phyloP scores from a whole-genome alignment of 1,140 invertebrate species.

The Heliconius himera region DNA sequence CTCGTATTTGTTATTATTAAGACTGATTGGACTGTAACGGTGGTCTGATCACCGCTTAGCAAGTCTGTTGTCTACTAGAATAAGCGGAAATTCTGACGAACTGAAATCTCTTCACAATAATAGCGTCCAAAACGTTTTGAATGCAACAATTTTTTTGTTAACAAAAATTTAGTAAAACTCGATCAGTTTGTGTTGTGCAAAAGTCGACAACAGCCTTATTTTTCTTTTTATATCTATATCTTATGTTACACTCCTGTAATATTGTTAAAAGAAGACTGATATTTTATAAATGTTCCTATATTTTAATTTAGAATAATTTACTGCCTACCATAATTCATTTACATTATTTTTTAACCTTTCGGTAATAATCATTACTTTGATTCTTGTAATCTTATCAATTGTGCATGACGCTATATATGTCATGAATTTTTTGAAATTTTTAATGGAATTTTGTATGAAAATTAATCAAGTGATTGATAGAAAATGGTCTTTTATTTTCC shows the following conservation, averaged over 20 bases:
- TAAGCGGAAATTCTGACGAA: slow-evolving; percentile 50
- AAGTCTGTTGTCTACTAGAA: slow-evolving; percentile 76
- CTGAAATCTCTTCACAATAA: slow-evolving; percentile 45
- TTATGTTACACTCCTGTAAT: slow-evolving; percentile 77
- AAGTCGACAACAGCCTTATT: slow-evolving; percentile 42
- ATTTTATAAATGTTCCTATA: slow-evolving; percentile 81
- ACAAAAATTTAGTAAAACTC: slow-evolving; percentile 13
- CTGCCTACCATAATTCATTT: slow-evolving; percentile 73
- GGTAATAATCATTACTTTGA: slow-evolving; percentile 71
- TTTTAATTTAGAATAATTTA: slow-evolving; percentile 81
- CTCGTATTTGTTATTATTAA: slow-evolving; percentile 72
- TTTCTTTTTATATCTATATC: slow-evolving; percentile 65
- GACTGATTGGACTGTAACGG: slow-evolving; percentile 71
- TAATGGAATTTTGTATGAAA: slow-evolving; percentile 79
- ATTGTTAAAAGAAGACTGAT: slow-evolving; percentile 79
- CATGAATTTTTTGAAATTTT: slow-evolving; percentile 79
- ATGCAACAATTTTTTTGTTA: slow-evolving; percentile 36
- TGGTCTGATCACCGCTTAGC: slow-evolving; percentile 74
- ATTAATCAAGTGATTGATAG: slow-evolving; percentile 79
- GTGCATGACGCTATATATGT: slow-evolving; percentile 80
- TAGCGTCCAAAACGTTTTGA: slow-evolving; percentile 48
- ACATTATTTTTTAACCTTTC: slow-evolving; percentile 71
- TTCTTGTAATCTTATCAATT: slow-evolving; percentile 77
- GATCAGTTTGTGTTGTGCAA: slow-evolving; percentile 37
- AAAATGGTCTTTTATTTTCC: slow-evolving; percentile 68